These are phyloP conservation scores for Paramuricea clavata DNA, from an alignment of 92 coral and sea anemone species.

Conservation along the genomic window DNA sequence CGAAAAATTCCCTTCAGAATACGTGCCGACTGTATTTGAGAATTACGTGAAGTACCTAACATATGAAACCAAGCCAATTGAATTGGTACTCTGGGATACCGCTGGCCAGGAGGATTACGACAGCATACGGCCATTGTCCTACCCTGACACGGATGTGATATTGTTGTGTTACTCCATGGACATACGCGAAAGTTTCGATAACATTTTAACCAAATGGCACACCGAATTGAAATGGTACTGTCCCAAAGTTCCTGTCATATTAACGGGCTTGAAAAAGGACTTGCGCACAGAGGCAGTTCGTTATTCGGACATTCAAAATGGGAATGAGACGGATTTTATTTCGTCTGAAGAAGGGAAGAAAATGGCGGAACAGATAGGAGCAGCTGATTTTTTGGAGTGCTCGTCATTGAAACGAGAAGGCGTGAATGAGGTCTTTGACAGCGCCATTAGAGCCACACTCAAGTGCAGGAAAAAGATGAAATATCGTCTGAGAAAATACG, in stretches of 20 bases:
- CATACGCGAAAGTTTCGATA: constrained; percentile 24
- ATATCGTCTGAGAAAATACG: constrained; percentile 18
- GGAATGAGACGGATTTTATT: not conserved
- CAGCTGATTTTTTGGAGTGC: constrained; percentile 28
- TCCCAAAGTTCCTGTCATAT: constrained; percentile 37
- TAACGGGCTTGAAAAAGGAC: constrained; percentile 38
- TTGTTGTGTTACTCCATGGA: constrained; percentile 28
- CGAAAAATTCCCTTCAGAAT: constrained; percentile 25
- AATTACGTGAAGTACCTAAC: constrained; percentile 30
- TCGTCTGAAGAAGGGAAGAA: constrained; percentile 44
- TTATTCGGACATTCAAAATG: constrained; percentile 4
- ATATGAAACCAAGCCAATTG: constrained; percentile 4
- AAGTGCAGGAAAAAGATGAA: constrained; percentile 22
- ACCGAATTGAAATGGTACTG: constrained; percentile 43
- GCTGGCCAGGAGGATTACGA: constrained; percentile 58
- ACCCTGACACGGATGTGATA: constrained; percentile 42
- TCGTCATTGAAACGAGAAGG: constrained; percentile 37
- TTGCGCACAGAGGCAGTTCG: not conserved
- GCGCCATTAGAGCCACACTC: not conserved
- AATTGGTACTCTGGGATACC: constrained; percentile 46
- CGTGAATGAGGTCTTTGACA: constrained; percentile 36
- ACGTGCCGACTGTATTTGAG: constrained; percentile 42
- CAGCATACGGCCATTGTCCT: constrained; percentile 46
- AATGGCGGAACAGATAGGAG: constrained; percentile 35
- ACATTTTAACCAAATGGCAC: constrained; percentile 29